A percentile compares a stretch with the other conserved stretches of the same genome.
These are phyloP conservation scores for Brachypodius melanocephalos DNA, from an alignment of 2,113 vertebrate genomes.

Conservation along the genomic window DNA sequence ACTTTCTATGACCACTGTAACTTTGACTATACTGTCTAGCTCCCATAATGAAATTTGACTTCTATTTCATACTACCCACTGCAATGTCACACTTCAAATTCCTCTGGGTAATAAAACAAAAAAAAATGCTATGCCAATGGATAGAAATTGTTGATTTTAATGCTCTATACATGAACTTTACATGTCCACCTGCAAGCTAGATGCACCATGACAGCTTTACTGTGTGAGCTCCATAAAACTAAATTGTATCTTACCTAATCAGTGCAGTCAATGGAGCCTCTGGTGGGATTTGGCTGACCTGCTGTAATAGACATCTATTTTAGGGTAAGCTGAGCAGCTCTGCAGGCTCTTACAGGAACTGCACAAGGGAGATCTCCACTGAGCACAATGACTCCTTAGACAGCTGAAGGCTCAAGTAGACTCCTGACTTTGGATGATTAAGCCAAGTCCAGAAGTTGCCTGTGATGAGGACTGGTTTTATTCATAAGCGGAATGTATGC, in stretches of 20 bases:
- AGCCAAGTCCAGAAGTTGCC: fast-evolving
- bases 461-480: not conserved
- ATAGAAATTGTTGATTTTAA: not conserved
- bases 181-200: not conserved
- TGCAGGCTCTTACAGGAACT: not conserved
- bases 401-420: not conserved
- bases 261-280: not conserved
- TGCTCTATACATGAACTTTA: not conserved
- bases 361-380: not conserved
- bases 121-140: not conserved
- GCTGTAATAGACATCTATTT: fast-evolving
- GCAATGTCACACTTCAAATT: not conserved
- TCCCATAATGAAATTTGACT: not conserved
- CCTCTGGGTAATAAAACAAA: not conserved
- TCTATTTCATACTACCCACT: not conserved
- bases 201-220: not conserved
- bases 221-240: not conserved
- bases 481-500: not conserved
- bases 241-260: not conserved
- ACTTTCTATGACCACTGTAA: not conserved
- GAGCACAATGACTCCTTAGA: not conserved
- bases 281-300: not conserved
- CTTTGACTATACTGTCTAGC: not conserved
- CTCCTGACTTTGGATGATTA: not conserved
- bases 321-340: not conserved